A percentile compares a stretch with the other conserved stretches of the same genome.
Evolutionary conservation across 2,888 invertebrate genomes (phyloP).

Genomic region (Gonocerus acuteangulatus): DNA sequence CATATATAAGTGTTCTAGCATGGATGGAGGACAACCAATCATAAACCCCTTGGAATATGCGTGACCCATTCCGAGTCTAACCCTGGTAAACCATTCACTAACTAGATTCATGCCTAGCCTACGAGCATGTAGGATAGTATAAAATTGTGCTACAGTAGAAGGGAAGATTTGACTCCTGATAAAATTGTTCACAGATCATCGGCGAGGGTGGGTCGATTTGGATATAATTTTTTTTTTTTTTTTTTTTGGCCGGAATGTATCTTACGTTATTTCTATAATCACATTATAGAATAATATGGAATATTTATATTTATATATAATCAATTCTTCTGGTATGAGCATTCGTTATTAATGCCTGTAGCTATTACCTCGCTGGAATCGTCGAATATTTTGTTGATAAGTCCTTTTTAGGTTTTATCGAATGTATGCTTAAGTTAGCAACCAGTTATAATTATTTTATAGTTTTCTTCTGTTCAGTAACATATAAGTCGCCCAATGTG

Average conservation of each 20-base stretch:
- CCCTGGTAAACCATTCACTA: conserved; percentile 36
- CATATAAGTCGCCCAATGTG: conserved; percentile 1
- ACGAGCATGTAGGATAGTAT: conserved; percentile 33
- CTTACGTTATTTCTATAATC: conserved; percentile 11
- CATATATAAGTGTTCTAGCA: conserved; percentile 7
- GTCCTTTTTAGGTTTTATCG: conserved; percentile 1
- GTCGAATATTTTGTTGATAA: conserved; percentile 14
- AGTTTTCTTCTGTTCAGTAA: background rate
- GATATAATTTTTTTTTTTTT: background rate
- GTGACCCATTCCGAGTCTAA: conserved; percentile 20
- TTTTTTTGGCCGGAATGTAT: conserved; percentile 24
- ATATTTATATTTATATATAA: conserved; percentile 7
- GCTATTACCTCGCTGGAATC: conserved; percentile 11
- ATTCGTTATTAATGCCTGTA: conserved; percentile 1
- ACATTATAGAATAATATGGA: background rate
- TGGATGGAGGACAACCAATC: conserved; percentile 31
- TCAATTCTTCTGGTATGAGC: background rate
- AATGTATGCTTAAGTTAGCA: background rate
- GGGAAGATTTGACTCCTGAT: conserved; percentile 6
- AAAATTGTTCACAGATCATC: conserved; percentile 17
- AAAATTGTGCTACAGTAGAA: conserved; percentile 24
- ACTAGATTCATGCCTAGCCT: conserved; percentile 34
- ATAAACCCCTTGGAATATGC: conserved; percentile 25
- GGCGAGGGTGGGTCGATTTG: conserved; percentile 25
- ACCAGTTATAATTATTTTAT: conserved; percentile 2